These are phyloP conservation scores for Stenodera caucasica DNA, from an alignment of 2,888 invertebrate species.

Conservation along the genomic window DNA sequence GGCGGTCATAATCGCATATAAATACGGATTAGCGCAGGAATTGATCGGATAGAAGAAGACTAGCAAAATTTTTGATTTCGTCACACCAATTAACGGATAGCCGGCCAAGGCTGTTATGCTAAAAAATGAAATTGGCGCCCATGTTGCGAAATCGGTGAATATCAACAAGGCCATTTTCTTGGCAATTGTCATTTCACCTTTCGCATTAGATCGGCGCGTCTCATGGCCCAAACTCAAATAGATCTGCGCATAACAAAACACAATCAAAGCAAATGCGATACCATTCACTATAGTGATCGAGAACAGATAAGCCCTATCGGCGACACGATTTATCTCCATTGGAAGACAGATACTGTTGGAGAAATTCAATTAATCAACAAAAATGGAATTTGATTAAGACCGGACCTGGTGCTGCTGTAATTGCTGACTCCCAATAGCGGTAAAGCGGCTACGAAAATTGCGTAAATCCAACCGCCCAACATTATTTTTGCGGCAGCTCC, in stretches of 20 bases:
- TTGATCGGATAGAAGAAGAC: slow-evolving; percentile 72
- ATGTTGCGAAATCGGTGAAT: slow-evolving; percentile 66
- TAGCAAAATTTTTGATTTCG: slow-evolving; percentile 60
- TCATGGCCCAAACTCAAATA: too few relatives aligned
- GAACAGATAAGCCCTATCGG: slow-evolving; percentile 61
- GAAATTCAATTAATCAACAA: too few relatives aligned
- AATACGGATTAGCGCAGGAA: slow-evolving; percentile 69
- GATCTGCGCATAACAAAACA: slow-evolving; percentile 65
- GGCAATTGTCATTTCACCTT: too few relatives aligned
- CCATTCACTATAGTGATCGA: slow-evolving; percentile 64
- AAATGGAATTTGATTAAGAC: too few relatives aligned
- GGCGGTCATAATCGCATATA: slow-evolving; percentile 69
- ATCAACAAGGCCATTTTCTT: slow-evolving; percentile 69
- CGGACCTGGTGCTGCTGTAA: slow-evolving; percentile 67
- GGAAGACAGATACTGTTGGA: slow-evolving; percentile 72
- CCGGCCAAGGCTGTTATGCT: slow-evolving; percentile 67
- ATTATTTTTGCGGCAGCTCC: slow-evolving; percentile 62
- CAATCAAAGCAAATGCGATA: slow-evolving; percentile 65
- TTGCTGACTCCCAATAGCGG: slow-evolving; percentile 66
- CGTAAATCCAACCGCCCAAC: slow-evolving; percentile 63
- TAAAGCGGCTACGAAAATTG: slow-evolving; percentile 61
- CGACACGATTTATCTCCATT: slow-evolving; percentile 59
- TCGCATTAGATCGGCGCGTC: too few relatives aligned
- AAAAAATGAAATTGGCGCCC: slow-evolving; percentile 69
- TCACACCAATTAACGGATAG: slow-evolving; percentile 62